phyloP scores from a whole-genome alignment of 2,888 invertebrate species.

The Leptopilina myrica region DNA sequence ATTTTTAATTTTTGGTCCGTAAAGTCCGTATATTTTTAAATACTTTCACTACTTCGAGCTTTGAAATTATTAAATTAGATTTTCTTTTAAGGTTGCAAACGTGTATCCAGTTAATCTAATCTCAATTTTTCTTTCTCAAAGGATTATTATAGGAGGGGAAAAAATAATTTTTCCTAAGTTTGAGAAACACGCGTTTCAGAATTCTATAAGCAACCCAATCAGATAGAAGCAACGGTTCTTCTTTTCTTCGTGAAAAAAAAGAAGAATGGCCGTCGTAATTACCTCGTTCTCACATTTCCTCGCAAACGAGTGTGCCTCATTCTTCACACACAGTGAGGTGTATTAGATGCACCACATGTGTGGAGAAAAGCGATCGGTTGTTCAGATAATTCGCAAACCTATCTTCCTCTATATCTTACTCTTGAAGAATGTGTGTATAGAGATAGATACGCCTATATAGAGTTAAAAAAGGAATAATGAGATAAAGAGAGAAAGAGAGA shows the following conservation, averaged over 20 bases:
- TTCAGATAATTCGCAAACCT: conserved; percentile 28
- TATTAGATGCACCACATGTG: conserved; percentile 27
- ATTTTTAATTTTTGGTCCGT: no score
- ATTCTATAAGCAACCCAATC: conserved; percentile 18
- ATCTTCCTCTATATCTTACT: conserved; percentile 25
- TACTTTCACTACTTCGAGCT: no score
- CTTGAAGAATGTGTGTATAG: background rate
- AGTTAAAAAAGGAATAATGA: conserved; percentile 3
- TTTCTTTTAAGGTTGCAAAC: no score
- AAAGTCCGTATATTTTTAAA: no score
- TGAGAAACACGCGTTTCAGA: background rate
- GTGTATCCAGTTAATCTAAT: no score
- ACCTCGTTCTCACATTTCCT: conserved; percentile 27
- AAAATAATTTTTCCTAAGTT: background rate
- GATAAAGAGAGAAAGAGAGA: background rate
- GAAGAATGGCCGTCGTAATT: conserved; percentile 6
- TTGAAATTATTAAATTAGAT: no score
- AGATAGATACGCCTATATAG: background rate
- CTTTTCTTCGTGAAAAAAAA: background rate
- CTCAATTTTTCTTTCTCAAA: no score
- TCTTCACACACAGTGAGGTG: conserved; percentile 13
- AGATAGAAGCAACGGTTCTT: conserved; percentile 10
- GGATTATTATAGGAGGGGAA: background rate
- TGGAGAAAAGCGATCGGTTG: conserved; percentile 17
- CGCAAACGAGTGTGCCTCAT: conserved; percentile 19